These are phyloP conservation scores for Oryzias celebensis DNA, from an alignment of 2,113 vertebrate species.

Conservation along the genomic window DNA sequence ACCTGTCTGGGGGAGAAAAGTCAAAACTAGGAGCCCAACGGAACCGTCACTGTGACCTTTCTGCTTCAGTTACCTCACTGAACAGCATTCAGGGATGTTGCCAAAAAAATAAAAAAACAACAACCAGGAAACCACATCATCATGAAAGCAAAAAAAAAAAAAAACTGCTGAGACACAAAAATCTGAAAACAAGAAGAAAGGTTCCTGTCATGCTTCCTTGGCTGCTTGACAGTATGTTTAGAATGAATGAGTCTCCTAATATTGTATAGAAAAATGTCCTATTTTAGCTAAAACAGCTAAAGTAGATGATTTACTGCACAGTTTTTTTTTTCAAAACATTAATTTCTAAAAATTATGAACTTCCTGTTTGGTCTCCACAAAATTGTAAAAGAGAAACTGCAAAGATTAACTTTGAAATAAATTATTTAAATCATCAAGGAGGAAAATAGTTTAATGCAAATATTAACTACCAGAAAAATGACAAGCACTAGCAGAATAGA, in stretches of 20 bases:
- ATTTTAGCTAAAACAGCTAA: too few species aligned
- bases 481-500: too few species aligned
- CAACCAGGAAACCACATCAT: constrained; percentile 47
- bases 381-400: too few species aligned
- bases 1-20: constrained; percentile 58
- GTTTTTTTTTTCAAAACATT: too few species aligned
- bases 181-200: constrained; percentile 19
- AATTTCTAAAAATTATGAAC: too few species aligned
- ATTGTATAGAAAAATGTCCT: too few species aligned
- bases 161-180: constrained; percentile 32
- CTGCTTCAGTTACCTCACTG: constrained; percentile 59
- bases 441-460: too few species aligned
- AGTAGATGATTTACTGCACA: too few species aligned
- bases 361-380: too few species aligned
- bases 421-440: too few species aligned
- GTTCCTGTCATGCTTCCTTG: constrained; percentile 9
- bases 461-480: too few species aligned
- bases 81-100: constrained; percentile 13
- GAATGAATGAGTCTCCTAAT: neutral
- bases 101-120: constrained; percentile 52
- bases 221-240: neutral
- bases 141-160: neutral
- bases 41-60: constrained; percentile 56
- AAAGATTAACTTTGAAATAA: too few species aligned
- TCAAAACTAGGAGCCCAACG: constrained; percentile 57